Base-by-base conservation (phyloP, 2,113 vertebrate species). In the Limnothrissa miodon region DNA sequence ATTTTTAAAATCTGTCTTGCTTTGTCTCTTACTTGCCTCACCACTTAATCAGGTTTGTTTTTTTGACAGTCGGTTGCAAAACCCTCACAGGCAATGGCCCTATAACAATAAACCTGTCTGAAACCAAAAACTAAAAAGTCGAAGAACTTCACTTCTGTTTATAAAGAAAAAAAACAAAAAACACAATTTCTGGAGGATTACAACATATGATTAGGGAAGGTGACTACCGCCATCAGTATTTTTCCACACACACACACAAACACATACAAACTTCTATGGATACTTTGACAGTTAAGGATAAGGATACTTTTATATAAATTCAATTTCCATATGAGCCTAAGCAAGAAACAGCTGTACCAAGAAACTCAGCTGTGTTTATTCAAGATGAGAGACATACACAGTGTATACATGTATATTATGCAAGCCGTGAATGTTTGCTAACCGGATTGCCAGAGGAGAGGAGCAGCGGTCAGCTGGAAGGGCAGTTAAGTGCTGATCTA, bases 341-440 rank as follows among this genome's bases (percentile, higher is more conserved):
- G 46, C 46, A 48, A n/a, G 46, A 15, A 15, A 15, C 46, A 48
- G 15, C 46, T 15, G 46, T 48, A 15, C 46, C 46, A 48, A 15
- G 11, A 48, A 2, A 48, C 46, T 48, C 46, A 48, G 46, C 46
- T 48, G 46, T 48, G 46, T 42, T 42, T 6, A 15, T 48, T 48
- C 46, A 13, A 15, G 46, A 17, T 9, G 39, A 17, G 36, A 78
- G 11, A 39, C 33, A 42, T 9, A 11, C n/a, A 42, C 42, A 42
- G 42, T 6, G 6, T n/a, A 39, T 79, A 39, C 45, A 29, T 79
- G n/a, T 8, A 15, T 45, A 51, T 51, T 80, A 53, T 33, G 45
- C 46, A 81, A 81, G 29, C 80, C 13, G 36, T 48, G 9, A 39
- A 53, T 56, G n/a, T 53, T 56, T 81, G 19, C 48, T 59, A 56